Evolutionary conservation across 2,797 vertebrate species (phyloP).

Genomic region (Intellagama lesueurii): DNA sequence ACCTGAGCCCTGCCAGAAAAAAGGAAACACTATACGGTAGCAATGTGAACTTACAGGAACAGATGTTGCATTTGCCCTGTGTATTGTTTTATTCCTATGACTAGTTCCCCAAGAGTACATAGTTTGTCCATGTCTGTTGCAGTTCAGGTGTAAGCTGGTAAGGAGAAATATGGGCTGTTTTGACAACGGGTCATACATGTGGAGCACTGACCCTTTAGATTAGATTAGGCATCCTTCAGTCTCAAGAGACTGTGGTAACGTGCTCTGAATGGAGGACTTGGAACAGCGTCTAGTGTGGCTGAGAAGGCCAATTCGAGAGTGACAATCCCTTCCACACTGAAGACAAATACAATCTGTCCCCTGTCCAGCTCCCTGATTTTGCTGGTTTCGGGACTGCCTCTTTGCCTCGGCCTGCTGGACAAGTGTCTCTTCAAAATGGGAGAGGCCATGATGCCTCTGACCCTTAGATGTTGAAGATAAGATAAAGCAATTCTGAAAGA

Average conservation of each 20-base stretch:
- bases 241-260: too few species aligned
- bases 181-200: background rate
- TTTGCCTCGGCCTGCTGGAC: too few species aligned
- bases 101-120: background rate
- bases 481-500: background rate
- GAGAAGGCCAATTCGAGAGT: too few species aligned
- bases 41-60: background rate
- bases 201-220: background rate
- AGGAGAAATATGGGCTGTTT: background rate
- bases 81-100: background rate
- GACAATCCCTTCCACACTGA: too few species aligned
- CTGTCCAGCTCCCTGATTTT: too few species aligned
- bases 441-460: too few species aligned
- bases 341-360: too few species aligned
- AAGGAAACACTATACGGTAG: background rate
- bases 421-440: too few species aligned
- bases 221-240: too few species aligned
- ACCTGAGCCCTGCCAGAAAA: background rate
- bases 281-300: too few species aligned
- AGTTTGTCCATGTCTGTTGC: background rate
- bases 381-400: too few species aligned
- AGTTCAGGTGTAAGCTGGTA: background rate
- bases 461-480: background rate
- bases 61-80: background rate
- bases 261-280: too few species aligned